phyloP scores from a whole-genome alignment of 2,888 invertebrate genomes.

The Parelbella ahira region DNA sequence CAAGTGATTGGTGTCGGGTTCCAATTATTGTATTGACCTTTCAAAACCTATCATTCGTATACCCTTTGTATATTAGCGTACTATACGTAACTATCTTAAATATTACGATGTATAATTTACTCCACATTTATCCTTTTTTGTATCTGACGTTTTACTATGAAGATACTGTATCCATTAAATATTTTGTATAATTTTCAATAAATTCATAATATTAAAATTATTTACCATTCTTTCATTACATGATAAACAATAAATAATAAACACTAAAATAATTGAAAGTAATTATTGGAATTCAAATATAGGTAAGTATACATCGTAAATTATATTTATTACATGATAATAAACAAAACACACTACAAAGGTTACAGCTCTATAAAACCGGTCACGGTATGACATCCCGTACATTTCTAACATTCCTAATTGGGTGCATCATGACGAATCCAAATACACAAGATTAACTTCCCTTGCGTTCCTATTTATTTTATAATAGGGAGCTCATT shows the following conservation, averaged over 20 bases:
- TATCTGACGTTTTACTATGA: conserved; percentile 29
- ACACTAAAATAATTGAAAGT: too few relatives aligned
- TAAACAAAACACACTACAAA: too few relatives aligned
- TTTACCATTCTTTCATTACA: too few relatives aligned
- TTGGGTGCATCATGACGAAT: conserved; percentile 43
- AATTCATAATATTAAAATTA: conserved; percentile 34
- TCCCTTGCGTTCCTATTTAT: conserved; percentile 42
- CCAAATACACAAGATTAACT: conserved; percentile 46
- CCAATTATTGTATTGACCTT: conserved; percentile 13
- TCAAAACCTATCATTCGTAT: conserved; percentile 16
- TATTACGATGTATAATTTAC: conserved; percentile 24
- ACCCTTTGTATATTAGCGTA: conserved; percentile 16
- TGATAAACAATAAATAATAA: too few relatives aligned
- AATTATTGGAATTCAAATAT: too few relatives aligned
- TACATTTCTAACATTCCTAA: conserved; percentile 25
- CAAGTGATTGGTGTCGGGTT: conserved; percentile 19
- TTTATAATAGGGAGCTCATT: conserved; percentile 48
- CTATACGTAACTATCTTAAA: conserved; percentile 8
- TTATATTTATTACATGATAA: too few relatives aligned
- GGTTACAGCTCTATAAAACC: too few relatives aligned
- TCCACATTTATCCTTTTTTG: conserved; percentile 29
- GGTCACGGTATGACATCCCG: not conserved
- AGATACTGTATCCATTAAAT: conserved; percentile 33
- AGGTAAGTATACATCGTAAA: too few relatives aligned
- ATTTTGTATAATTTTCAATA: conserved; percentile 44